These are phyloP conservation scores for Melitaea athalia DNA, from an alignment of 2,888 invertebrate species.

Conservation along the genomic window DNA sequence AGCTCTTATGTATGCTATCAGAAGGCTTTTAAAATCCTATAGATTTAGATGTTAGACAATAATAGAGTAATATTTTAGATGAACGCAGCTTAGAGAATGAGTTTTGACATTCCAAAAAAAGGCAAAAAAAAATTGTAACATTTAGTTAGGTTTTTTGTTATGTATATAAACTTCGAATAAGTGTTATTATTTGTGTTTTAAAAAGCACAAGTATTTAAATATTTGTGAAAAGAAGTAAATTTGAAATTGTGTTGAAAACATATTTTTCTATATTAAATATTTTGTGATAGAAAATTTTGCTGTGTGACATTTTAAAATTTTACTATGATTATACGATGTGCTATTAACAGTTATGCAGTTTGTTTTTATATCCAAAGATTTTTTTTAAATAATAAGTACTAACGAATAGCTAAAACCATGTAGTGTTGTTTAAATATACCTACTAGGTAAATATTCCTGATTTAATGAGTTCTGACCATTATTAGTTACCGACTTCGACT, in stretches of 20 bases:
- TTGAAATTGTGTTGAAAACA: constrained; percentile 8
- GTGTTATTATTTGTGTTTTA: constrained; percentile 6
- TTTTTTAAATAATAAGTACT: background rate
- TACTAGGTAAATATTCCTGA: background rate
- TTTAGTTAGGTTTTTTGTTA: background rate
- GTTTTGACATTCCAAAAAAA: constrained; percentile 22
- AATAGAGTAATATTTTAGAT: constrained; percentile 8
- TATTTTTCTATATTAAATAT: constrained; percentile 1
- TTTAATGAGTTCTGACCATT: background rate
- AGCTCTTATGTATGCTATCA: background rate
- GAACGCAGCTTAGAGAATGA: background rate
- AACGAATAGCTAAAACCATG: background rate
- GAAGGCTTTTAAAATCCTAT: constrained; percentile 9
- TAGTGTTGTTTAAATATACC: background rate
- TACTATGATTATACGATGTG: background rate
- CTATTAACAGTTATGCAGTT: constrained; percentile 3
- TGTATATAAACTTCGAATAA: background rate
- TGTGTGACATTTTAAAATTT: constrained; percentile 1
- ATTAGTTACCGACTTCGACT: background rate
- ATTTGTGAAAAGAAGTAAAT: background rate
- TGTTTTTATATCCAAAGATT: constrained; percentile 12
- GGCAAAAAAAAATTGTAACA: constrained; percentile 2
- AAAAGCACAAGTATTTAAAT: constrained; percentile 1
- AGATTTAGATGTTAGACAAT: constrained; percentile 24
- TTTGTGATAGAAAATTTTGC: constrained; percentile 8